Evolutionary conservation across 2,888 invertebrate species (phyloP), one percentile per base, ranked within the genome.

Genomic region (Leptinotarsa juncta): DNA sequence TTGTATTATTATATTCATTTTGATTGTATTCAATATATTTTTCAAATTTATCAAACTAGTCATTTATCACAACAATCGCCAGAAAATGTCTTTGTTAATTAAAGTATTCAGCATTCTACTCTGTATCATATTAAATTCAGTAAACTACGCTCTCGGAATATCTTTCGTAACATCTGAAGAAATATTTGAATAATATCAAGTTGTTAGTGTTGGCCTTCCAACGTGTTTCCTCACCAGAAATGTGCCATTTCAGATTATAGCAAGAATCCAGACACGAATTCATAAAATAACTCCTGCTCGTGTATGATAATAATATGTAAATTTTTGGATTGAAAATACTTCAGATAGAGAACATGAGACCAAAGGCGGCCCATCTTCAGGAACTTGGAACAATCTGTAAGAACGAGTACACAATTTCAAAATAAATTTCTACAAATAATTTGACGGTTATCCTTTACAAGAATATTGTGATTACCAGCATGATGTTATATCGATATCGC

Each of bases 201-300:
- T 23, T 57, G 2, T 57, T 12, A 57, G 23, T 23, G 23, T 57
- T 20, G 23, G 23, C 57, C 57, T 57, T 57, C 57, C 62, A 62
- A 62, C 42, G n/a, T 62, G 42, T 62, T 32, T 62, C 32, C 42
- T 42, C 32, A n/a, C 3, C 62, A 32, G 42, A n/a, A 62, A 62
- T 42, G 62, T 42, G 62, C 62, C 62, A 62, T 42, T 62, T n/a
- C 42, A 62, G 26, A 62, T 62, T 62, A 62, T 32, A 18, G 16
- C 18, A n/a, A 62, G 42, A 60, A 42, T 42, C 26, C 3, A 14
- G 62, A 62, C 62, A 62, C 32, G 62, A 32, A 62, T 10, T 62
- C 62, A 62, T 62, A n/a, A 32, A 62, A 62, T 32, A 62, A 62
- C 62, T 62, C 32, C 4, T 42, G 62, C 62, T 62, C 32, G 62